Evolutionary conservation across 2,888 invertebrate genomes (phyloP), one percentile per base, ranked within the genome.

Genomic region (Cerastis leucographa): DNA sequence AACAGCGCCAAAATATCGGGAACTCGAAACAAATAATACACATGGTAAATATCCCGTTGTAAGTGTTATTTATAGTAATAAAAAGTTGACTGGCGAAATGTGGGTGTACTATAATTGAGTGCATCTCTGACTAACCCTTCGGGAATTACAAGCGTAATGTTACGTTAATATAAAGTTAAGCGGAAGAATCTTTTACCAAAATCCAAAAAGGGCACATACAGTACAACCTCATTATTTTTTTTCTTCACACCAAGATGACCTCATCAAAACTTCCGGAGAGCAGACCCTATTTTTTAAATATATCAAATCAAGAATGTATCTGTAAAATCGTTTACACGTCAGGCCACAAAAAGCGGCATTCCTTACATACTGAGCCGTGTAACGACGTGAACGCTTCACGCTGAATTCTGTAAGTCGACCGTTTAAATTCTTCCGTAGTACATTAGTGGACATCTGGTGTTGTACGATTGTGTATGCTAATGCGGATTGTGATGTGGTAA

Each of bases 381-480:
- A 93, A 92, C 87, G 89, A 91, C 91, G 92, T 88, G 93, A 87
- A 89, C 91, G 90, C 93, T 94, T 94, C 95, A 96, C 95, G 95
- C 90, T 91, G 86, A 85, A 89, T 93, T 90, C 87, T 86, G 84
- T 82, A 81, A 87, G 86, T 87, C 78, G 89, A 93, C 90, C 95
- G 94, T 94, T 92, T 90, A 94, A 94, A 95, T 94, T 94, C 92
- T 92, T 92, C 90, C 90, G 87, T 88, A 89, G 87, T 88, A 88
- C 85, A 86, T 88, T 88, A 88, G 77, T 85, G 79, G 80, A 83
- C 78, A 87, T 85, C 86, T 87, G 86, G 74, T 72, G 56, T 59
- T 56, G 59, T 74, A 67, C 59, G 42, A 71, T 42, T 78, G 61
- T 72, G 40, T 67, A 76, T 83, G 82, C 59, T 78, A 81, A 87